phyloP scores from a whole-genome alignment of 2,888 invertebrate species.

The Cephus runcator region DNA sequence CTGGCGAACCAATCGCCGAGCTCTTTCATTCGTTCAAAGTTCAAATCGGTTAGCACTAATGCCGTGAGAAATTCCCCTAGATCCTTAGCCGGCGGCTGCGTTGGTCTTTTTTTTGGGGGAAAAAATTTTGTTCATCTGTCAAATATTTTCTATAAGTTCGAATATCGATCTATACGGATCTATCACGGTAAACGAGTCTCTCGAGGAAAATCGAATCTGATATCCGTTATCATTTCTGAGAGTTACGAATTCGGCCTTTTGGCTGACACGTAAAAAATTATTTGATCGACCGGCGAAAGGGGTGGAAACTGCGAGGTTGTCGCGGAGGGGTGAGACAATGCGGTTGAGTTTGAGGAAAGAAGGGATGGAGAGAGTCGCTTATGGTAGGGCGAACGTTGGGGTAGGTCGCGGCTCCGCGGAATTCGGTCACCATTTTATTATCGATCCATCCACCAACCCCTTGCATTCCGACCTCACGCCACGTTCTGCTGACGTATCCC shows the following conservation, averaged over 20 bases:
- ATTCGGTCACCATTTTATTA: slow-evolving; percentile 66
- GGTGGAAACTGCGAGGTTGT: neutral
- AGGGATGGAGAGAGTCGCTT: neutral
- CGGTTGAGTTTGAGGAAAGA: neutral
- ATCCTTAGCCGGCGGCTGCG: neutral
- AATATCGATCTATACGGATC: neutral
- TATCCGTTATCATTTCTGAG: neutral
- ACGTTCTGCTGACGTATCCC: slow-evolving; percentile 22
- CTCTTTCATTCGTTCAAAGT: neutral
- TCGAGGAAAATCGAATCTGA: neutral
- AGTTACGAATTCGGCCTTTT: neutral
- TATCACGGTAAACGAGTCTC: neutral
- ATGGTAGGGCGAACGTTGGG: slow-evolving; percentile 44
- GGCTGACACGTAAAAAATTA: neutral
- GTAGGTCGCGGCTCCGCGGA: slow-evolving; percentile 59
- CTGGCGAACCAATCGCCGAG: neutral
- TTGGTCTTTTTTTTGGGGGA: neutral
- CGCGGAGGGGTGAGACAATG: neutral
- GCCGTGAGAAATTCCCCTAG: neutral
- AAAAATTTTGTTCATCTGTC: neutral
- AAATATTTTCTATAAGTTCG: neutral
- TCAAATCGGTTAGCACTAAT: neutral
- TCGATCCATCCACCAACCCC: slow-evolving; percentile 48
- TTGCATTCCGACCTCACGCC: slow-evolving; percentile 4
- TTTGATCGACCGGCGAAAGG: neutral